Evolutionary conservation across 2,797 vertebrate species (phyloP).

Genomic region (Eidolon dupreanum): DNA sequence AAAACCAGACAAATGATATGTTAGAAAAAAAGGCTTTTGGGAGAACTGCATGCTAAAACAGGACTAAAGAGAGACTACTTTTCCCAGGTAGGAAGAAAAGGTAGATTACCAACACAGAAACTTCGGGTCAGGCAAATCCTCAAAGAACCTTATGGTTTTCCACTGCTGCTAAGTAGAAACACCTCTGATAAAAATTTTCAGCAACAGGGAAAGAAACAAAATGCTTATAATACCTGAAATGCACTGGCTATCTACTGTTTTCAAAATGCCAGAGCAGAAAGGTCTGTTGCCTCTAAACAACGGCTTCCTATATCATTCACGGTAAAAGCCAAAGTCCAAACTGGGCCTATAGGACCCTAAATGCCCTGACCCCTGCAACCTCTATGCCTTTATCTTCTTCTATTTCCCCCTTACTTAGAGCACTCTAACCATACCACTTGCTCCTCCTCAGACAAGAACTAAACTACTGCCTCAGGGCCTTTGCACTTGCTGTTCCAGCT

Average conservation of each 20-base stretch:
- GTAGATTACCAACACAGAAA: not conserved
- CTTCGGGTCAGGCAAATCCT: not conserved
- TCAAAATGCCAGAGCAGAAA: not conserved
- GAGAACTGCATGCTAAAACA: not conserved
- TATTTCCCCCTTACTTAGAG: not conserved
- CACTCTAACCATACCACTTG: not conserved
- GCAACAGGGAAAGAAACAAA: slow-evolving; percentile 8
- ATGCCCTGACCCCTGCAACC: not conserved
- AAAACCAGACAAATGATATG: not conserved
- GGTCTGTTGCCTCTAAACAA: not conserved
- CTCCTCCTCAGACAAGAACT: not conserved
- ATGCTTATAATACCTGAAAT: not conserved
- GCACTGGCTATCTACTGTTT: not conserved
- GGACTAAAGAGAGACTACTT: not conserved
- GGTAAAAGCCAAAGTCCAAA: not conserved
- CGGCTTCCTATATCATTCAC: not conserved
- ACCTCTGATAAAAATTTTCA: not conserved
- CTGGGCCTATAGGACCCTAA: not conserved
- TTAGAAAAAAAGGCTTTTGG: not conserved
- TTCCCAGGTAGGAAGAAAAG: not conserved
- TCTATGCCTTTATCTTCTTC: not conserved
- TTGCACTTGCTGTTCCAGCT: not conserved
- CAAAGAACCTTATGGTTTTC: not conserved
- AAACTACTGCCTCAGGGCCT: not conserved
- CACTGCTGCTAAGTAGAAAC: not conserved